A percentile compares a stretch with the other conserved stretches of the same genome.
phyloP scores from a whole-genome alignment of 2,797 vertebrate species.

The Acridotheres tristis region DNA sequence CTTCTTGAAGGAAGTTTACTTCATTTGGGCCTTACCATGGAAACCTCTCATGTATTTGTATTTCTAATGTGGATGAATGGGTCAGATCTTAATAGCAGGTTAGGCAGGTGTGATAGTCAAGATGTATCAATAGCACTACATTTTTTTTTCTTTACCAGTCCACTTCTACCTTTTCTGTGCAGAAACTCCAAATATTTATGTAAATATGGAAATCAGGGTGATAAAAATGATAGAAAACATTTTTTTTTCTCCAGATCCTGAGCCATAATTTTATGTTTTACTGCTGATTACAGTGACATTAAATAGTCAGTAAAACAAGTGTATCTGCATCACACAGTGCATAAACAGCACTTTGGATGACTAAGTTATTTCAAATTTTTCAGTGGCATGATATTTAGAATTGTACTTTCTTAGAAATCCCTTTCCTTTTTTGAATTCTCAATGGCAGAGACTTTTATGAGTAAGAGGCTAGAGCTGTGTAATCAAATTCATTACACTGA shows the following conservation, averaged over 20 bases:
- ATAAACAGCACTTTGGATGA: constrained; percentile 4
- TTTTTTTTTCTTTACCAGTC: neutral
- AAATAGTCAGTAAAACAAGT: constrained; percentile 48
- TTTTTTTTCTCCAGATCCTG: neutral
- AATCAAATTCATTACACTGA: constrained; percentile 29
- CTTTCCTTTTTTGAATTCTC: neutral
- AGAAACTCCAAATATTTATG: constrained; percentile 44
- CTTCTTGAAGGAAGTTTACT: constrained; percentile 40
- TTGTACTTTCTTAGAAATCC: neutral
- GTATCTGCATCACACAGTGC: neutral
- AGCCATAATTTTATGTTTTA: constrained; percentile 56
- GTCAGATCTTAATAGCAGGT: neutral
- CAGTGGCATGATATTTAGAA: neutral
- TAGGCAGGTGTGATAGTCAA: neutral
- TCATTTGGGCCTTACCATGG: neutral
- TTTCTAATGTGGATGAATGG: constrained; percentile 27
- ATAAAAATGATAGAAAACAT: constrained; percentile 51
- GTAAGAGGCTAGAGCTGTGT: neutral
- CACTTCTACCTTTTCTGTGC: constrained; percentile 4
- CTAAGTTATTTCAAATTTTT: neutral
- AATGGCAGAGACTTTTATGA: neutral
- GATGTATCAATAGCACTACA: neutral
- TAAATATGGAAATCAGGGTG: constrained; percentile 29
- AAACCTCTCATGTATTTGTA: constrained; percentile 5
- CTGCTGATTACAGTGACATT: neutral